Percentiles rank a stretch among this genome's conserved stretches.
Evolutionary conservation across 1,140 invertebrate species (phyloP).

Genomic region (Zaprionus africanus): DNA sequence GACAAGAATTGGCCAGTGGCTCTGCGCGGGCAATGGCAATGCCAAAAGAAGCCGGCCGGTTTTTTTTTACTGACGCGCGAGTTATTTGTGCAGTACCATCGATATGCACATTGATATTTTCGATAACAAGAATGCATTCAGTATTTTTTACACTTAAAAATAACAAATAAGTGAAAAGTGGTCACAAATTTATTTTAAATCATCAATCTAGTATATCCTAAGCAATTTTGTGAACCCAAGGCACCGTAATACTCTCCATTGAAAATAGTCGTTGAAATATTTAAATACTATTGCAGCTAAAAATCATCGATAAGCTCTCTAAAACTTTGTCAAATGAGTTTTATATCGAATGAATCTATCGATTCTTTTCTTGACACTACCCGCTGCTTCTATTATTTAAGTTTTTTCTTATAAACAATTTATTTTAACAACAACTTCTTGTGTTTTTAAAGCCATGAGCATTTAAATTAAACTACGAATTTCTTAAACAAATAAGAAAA

Average conservation of each 20-base stretch:
- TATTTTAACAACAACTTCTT: constrained; percentile 10
- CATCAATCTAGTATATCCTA: too few relatives aligned
- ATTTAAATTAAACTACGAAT: constrained; percentile 34
- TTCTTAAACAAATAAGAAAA: background rate
- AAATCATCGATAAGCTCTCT: constrained; percentile 1
- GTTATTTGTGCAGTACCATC: constrained; percentile 1
- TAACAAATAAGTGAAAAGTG: too few relatives aligned
- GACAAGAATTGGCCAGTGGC: constrained; percentile 26
- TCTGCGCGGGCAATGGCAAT: constrained; percentile 64
- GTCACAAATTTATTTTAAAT: too few relatives aligned
- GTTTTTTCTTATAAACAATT: constrained; percentile 50
- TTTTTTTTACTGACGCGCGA: constrained; percentile 26
- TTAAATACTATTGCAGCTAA: background rate
- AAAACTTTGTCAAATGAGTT: background rate
- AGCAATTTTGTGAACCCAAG: background rate
- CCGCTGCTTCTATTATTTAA: constrained; percentile 70
- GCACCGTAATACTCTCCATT: background rate
- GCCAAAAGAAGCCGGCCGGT: constrained; percentile 55
- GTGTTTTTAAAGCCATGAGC: constrained; percentile 10
- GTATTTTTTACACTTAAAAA: background rate
- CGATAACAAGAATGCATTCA: constrained; percentile 11
- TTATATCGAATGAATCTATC: constrained; percentile 13
- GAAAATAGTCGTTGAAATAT: background rate
- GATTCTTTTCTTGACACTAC: constrained; percentile 38
- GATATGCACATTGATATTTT: constrained; percentile 10